Base-by-base conservation (phyloP, 2,113 vertebrate genomes). In the Phylloscopus trochiloides region DNA sequence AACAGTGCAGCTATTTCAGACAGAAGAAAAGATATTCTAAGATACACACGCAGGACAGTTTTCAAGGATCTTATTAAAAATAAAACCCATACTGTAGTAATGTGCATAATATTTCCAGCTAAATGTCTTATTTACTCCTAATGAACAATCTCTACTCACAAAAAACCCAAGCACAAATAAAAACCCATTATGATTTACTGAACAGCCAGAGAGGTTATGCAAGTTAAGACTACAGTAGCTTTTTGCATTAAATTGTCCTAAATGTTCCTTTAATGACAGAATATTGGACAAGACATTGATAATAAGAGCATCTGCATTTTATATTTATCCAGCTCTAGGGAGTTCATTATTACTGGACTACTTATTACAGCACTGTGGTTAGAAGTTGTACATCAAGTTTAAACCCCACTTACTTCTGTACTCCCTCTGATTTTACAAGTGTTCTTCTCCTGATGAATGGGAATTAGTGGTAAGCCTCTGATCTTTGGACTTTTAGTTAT, bases 401-500 rank as follows among this genome's bases (percentile, higher is more conserved):
- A 95, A 94, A 63, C 6, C 7, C 14, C 72, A 92, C 95, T 97
- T 97, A 98, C 98, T 96, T 98, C 96, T 16, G 85, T 84, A 86
- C 71, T 98, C 63, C 58, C 89, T 75, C 40, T 74, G 85, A 88
- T 80, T 95, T 96, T 96, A 47, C 32, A 67, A 74, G 76, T 52
- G 73, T 28, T 96, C 63, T 76, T 97, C 70, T 98, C 97, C 8
- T 97, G 97, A 51, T 98, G 98, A 92, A 98, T 98, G 40, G 98
- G 98, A 96, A 98, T 98, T 66, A 98, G 94, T 48, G 98, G 96
- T 50, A 98, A 96, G 68, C 97, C 97, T 88, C 97, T 97, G 2
- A 98, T 96, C 93, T 97, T 98, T 42, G 98, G 98, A 91, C 96
- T 98, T 96, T 98, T 98, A 52, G 98, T 98, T 84, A 98, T 93